Evolutionary conservation across 1,140 invertebrate species (phyloP), one percentile per base, ranked within the genome.

Genomic region (Grapholita molesta): DNA sequence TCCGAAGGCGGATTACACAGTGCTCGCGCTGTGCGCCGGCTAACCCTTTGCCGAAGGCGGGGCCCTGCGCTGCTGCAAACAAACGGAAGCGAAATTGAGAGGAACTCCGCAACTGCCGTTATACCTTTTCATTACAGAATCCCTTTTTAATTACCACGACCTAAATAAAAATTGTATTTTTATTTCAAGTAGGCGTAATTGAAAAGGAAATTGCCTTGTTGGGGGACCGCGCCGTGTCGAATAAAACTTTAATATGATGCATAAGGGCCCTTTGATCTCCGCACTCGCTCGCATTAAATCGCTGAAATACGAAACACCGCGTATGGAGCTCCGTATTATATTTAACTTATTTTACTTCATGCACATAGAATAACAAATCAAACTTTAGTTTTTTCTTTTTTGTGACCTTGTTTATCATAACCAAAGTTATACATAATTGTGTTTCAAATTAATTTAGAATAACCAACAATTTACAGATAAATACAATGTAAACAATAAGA

Each of bases 91-190:
- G 82, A 88, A 89, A 91, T 88, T 88, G 89, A 89, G 88, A 89
- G 84, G 85, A 84, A 83, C 83, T 77, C 85, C 87, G 85, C 83
- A 87, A 89, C 85, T 82, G 82, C 73, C 86, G 83, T 85, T 89
- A 88, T 90, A 91, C 88, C 88, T 90, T 91, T 90, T 91, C 85
- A 91, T 90, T 91, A 90, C 84, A 85, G 80, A 89, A 91, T 89
- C 89, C 89, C 89, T 86, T 89, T 91, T 91, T 91, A 91, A 91
- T 91, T 91, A 89, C 89, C 86, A 85, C 82, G 81, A 78, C 81
- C 82, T 82, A 86, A 89, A 91, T 89, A 90, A 91, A 89, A 91
- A 91, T 88, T 90, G 85, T 91, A 86, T 89, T 89, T 89, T 91
- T 87, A 89, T 89, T 88, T 86, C 88, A 90, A 91, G 87, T 86